Base-by-base conservation (phyloP, 2,113 vertebrate species). In the Campylomormyrus tamandua region DNA sequence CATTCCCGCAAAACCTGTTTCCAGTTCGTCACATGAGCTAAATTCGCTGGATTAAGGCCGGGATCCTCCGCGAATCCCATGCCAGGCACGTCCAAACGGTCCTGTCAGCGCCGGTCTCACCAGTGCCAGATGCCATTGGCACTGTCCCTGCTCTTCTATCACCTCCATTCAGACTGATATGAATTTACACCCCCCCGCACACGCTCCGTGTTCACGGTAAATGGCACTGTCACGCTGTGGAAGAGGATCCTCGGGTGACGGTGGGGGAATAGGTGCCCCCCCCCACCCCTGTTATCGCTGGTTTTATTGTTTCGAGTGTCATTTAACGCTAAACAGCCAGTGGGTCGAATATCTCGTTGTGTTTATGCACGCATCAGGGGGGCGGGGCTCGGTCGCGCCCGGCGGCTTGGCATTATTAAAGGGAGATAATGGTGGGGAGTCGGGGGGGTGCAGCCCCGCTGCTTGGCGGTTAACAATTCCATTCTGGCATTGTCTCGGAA, bases 291-390 rank as follows among this genome's bases (percentile, higher is more conserved):
- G 8, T 88, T 70, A 70, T 70, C 21, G n/a, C 42, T 3, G 35
- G 4, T n/a, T 35, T 88, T 74, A 74, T 74, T 88, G 42, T 74
- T 45, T 74, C 24, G 45, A 88, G 31, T 88, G 15, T 46, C 42
- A 88, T 88, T 88, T 70, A 70, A 88, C 62, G 42, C 88, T 74
- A 27, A 48, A 80, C 74, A 83, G 49, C 66, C 70, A 52, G 88
- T 27, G 15, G 70, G 88, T 89, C 66, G 21, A 80, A 89, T 77
- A 80, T 80, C 62, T 52, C 3, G 46, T 9, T 9, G n/a, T 53
- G 52, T 80, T 89, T 89, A 74, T 88, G 62, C 62, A 48, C 62
- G n/a, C n/a, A 39, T 48, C 87, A 24, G 87, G 27, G 50, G 48
- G 84, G 48, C 6, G 52, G 86, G 27, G 52, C 52, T 70, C 7